Evolutionary conservation across 2,113 vertebrate genomes (phyloP).

Genomic region (Chinchilla lanigera): DNA sequence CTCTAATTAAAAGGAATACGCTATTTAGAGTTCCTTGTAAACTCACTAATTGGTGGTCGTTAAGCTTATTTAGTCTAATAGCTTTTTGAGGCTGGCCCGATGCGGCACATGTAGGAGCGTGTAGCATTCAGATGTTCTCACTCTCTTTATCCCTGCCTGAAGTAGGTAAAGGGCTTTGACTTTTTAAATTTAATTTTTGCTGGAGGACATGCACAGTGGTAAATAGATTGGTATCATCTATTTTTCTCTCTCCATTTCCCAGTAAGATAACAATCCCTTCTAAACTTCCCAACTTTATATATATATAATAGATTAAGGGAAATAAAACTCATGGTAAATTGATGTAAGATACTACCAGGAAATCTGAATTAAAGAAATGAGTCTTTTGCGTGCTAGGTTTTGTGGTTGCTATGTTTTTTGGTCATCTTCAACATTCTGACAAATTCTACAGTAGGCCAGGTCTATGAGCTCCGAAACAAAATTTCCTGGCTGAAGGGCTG

Average conservation of each 20-base stretch:
- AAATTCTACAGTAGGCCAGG: neutral
- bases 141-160: neutral
- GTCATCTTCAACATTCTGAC: neutral
- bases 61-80: constrained; percentile 75
- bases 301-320: fast-evolving
- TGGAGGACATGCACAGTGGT: neutral
- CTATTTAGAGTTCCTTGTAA: constrained; percentile 78
- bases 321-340: neutral
- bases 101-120: constrained; percentile 49
- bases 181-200: constrained; percentile 40
- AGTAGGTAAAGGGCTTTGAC: neutral
- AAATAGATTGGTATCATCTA: neutral
- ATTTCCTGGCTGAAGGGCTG: neutral
- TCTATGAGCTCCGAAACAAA: neutral
- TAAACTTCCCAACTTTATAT: fast-evolving
- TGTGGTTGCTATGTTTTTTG: neutral
- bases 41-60: constrained; percentile 60
- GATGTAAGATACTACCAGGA: neutral
- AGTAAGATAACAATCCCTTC: neutral
- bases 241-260: neutral
- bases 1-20: constrained; percentile 81
- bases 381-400: neutral
- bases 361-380: constrained; percentile 4
- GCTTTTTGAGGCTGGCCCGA: constrained; percentile 58
- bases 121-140: neutral